These are phyloP conservation scores for Sebastes reedi DNA, from an alignment of 2,797 vertebrate species.

Conservation along the genomic window DNA sequence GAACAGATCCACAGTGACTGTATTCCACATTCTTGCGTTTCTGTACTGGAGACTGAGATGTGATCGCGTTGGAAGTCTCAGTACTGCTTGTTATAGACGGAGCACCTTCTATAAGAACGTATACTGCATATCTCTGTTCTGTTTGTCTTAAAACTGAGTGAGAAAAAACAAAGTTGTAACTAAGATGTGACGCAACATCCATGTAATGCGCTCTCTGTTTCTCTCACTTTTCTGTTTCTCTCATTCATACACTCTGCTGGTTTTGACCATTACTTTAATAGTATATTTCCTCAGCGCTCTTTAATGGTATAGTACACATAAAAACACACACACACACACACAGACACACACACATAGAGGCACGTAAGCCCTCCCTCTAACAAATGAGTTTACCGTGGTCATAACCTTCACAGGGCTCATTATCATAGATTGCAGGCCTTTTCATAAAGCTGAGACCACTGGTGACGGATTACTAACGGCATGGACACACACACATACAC, in stretches of 20 bases:
- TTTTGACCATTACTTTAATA: slow-evolving; percentile 75
- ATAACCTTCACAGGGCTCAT: slow-evolving; percentile 85
- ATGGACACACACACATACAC: slow-evolving; percentile 50
- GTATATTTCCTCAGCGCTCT: slow-evolving; percentile 59
- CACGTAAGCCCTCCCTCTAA: slow-evolving; percentile 66
- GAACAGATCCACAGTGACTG: slow-evolving; percentile 4
- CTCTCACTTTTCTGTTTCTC: slow-evolving; percentile 28
- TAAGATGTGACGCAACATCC: slow-evolving; percentile 73
- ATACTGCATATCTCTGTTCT: slow-evolving; percentile 22
- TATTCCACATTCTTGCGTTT: slow-evolving; percentile 12
- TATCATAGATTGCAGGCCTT: slow-evolving; percentile 85
- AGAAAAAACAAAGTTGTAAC: slow-evolving; percentile 50
- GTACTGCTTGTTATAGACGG: slow-evolving; percentile 18
- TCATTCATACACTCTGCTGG: slow-evolving; percentile 28
- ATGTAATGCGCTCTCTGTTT: slow-evolving; percentile 60
- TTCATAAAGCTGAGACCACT: slow-evolving; percentile 82
- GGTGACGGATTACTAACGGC: slow-evolving; percentile 81
- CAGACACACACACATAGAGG: neutral
- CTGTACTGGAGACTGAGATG: slow-evolving; percentile 1
- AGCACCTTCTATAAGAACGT: slow-evolving; percentile 18
- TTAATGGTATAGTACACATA: slow-evolving; percentile 64
- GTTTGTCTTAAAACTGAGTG: slow-evolving; percentile 50
- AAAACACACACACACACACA: neutral
- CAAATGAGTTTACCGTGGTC: slow-evolving; percentile 84
- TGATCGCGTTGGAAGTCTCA: slow-evolving; percentile 6